Percentiles rank a stretch among this genome's conserved stretches.
These are phyloP conservation scores for Dasyprocta punctata DNA, from an alignment of 2,113 vertebrate genomes.

Conservation along the genomic window DNA sequence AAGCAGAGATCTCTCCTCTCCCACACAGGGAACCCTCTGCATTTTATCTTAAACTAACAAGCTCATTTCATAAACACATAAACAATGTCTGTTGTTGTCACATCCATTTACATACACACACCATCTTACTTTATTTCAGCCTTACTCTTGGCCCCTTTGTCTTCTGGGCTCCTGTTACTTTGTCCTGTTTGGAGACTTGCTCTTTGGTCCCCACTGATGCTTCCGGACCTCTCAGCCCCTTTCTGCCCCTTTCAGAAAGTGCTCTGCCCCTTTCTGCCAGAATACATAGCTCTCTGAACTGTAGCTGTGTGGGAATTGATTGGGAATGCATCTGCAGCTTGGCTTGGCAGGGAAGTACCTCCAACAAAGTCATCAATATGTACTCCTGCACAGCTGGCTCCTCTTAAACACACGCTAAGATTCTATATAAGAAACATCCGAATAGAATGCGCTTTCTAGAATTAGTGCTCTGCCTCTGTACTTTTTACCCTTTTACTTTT, in stretches of 20 bases:
- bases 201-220: not conserved
- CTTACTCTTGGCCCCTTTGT: not conserved
- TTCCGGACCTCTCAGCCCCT: slow-evolving; percentile 46
- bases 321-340: slow-evolving; percentile 77
- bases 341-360: slow-evolving; percentile 67
- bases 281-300: slow-evolving; percentile 74
- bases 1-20: not conserved
- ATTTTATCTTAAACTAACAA: not conserved
- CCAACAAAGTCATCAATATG: slow-evolving; percentile 74
- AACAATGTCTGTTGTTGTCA: not conserved
- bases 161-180: not conserved
- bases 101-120: not conserved
- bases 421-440: slow-evolving; percentile 64
- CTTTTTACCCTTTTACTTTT: not conserved
- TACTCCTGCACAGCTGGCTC: slow-evolving; percentile 66
- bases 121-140: not conserved
- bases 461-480: not conserved
- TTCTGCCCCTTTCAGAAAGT: slow-evolving; percentile 19
- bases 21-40: not conserved
- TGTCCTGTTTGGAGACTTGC: not conserved
- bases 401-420: slow-evolving; percentile 73
- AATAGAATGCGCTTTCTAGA: slow-evolving; percentile 52
- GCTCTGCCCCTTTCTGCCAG: slow-evolving; percentile 43
- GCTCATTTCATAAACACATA: not conserved
- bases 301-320: slow-evolving; percentile 81